Base-by-base conservation (phyloP, 2,888 invertebrate species). In the Melitaea athalia region DNA sequence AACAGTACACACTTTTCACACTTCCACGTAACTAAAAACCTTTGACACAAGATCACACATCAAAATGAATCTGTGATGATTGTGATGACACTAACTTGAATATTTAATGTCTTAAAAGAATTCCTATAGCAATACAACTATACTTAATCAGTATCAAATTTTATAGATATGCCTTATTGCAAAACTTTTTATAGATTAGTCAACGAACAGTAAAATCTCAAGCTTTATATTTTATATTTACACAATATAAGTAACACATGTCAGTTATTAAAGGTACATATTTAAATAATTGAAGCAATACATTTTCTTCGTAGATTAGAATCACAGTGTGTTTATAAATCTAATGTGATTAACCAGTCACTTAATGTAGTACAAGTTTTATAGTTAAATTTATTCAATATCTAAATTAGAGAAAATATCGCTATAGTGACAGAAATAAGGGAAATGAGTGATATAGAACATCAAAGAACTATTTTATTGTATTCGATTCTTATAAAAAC, bases 391-490 rank as follows among this genome's bases (percentile, higher is more conserved):
- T 45, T 45, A 45, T 12, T 45, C 14, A 12, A 12, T 12, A 45
- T 45, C 11, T 5, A 14, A 45, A 45, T 45, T 45, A 11, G 8
- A 11, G 4, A 45, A 45, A 45, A 45, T 14, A 14, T 0, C 1
- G 11, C 45, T 7, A 38, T 38, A 8, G 38, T 38, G 38, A 24
- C 24, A 24, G 3, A 38, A 38, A 7, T 38, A 38, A 8, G 38
- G 38, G 38, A 38, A 38, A 38, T 38, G 0, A 45, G 52, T 31
- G 17, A 10, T 52, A 52, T n/a, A 24, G 17, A 50, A 52, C 2
- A 17, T 52, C 52, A 24, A 52, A 52, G 11, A 52, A 52, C 52
- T 52, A 52, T 52, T 52, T 52, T 43, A 11, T 12, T 52, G 31
- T 52, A 17, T 52, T 52, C 17, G 12, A 24, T 52, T 52, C 52